Percentiles rank a stretch among this genome's conserved stretches.
phyloP scores from a whole-genome alignment of 2,888 invertebrate genomes.

The Norana najaformis region DNA sequence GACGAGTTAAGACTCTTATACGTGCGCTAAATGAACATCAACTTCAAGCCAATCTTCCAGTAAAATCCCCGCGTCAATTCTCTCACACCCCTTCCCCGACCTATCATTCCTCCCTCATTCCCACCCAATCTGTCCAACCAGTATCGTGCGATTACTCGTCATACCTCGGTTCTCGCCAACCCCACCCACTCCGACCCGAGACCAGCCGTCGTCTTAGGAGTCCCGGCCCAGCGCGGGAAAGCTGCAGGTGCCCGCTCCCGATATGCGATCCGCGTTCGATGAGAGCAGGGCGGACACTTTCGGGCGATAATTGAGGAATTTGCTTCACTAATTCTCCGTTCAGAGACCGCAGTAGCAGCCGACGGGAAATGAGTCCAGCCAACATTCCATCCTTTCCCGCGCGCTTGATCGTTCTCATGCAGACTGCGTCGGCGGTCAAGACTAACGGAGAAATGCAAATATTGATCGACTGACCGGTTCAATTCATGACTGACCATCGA shows the following conservation, averaged over 20 bases:
- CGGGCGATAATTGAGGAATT: neutral
- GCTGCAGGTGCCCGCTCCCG: neutral
- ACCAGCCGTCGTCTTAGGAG: neutral
- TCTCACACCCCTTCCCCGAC: neutral
- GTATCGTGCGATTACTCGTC: neutral
- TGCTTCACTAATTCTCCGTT: conserved; percentile 13
- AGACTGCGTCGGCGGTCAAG: neutral
- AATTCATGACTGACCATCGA: neutral
- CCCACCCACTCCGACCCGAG: neutral
- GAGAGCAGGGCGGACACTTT: neutral
- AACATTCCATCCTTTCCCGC: neutral
- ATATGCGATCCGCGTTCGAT: neutral
- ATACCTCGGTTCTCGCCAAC: neutral
- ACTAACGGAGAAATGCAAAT: conserved; percentile 13
- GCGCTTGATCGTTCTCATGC: neutral
- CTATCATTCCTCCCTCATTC: neutral
- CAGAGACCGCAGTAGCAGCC: neutral
- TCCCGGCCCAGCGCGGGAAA: neutral
- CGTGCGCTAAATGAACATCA: neutral
- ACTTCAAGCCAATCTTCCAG: neutral
- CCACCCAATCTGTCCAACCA: neutral
- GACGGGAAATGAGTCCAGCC: neutral
- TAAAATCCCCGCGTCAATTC: conserved; percentile 13
- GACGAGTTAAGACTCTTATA: neutral
- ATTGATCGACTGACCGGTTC: neutral